Evolutionary conservation across 2,888 invertebrate species (phyloP).

Genomic region (Drosophila villosipedis): DNA sequence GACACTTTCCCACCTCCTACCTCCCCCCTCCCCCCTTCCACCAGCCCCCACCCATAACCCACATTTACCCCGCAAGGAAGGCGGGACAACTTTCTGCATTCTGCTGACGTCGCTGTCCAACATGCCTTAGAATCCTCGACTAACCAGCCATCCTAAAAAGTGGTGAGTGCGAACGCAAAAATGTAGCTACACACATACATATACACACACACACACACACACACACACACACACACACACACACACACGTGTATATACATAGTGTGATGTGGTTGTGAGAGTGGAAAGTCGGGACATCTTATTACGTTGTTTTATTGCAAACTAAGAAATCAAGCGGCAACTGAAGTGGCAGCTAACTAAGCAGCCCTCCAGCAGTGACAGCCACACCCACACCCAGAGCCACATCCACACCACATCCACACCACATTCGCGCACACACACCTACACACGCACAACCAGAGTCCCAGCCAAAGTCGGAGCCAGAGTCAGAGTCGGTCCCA

Average conservation of each 20-base stretch:
- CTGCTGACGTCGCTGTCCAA: slow-evolving; percentile 21
- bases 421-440: background rate
- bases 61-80: background rate
- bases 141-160: slow-evolving; percentile 80
- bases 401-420: background rate
- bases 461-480: background rate
- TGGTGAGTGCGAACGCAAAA: slow-evolving; percentile 51
- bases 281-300: slow-evolving; percentile 59
- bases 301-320: slow-evolving; percentile 79
- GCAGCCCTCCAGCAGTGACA: slow-evolving; percentile 15
- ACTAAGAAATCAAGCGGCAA: slow-evolving; percentile 65
- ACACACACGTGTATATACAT: slow-evolving; percentile 7
- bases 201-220: slow-evolving; percentile 23
- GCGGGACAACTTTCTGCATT: slow-evolving; percentile 10
- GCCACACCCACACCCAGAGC: background rate
- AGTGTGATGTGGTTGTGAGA: slow-evolving; percentile 41
- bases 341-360: slow-evolving; percentile 48
- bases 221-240: slow-evolving; percentile 10
- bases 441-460: background rate
- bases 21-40: too few species aligned
- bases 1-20: slow-evolving; percentile 10
- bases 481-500: background rate
- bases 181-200: slow-evolving; percentile 36
- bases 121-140: slow-evolving; percentile 56
- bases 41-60: background rate